Evolutionary conservation across 2,888 invertebrate genomes (phyloP).

Genomic region (Endotricha flammealis): DNA sequence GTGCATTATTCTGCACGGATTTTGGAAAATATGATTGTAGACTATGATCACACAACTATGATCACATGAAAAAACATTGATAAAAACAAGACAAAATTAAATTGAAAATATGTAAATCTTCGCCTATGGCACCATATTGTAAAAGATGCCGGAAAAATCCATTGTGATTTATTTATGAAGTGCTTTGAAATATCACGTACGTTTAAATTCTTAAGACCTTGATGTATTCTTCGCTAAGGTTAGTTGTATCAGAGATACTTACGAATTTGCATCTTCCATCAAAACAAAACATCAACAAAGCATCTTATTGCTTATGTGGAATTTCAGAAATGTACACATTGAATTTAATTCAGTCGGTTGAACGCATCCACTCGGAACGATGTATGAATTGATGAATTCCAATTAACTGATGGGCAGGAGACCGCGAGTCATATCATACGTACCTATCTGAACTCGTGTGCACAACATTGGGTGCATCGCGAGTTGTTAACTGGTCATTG

Average conservation of each 20-base stretch:
- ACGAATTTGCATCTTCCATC: too few relatives aligned
- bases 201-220: constrained; percentile 36
- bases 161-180: constrained; percentile 46
- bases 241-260: not conserved
- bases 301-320: not conserved
- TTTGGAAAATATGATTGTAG: too few relatives aligned
- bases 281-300: too few relatives aligned
- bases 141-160: constrained; percentile 22
- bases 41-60: too few relatives aligned
- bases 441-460: constrained; percentile 32
- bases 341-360: constrained; percentile 15
- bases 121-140: too few relatives aligned
- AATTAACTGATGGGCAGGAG: constrained; percentile 38
- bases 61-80: too few relatives aligned
- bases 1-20: too few relatives aligned
- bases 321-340: constrained; percentile 2
- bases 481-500: constrained; percentile 44
- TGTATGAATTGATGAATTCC: constrained; percentile 43
- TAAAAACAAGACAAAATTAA: too few relatives aligned
- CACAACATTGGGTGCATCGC: constrained; percentile 37
- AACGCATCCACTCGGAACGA: constrained; percentile 10
- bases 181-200: constrained; percentile 24
- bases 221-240: not conserved
- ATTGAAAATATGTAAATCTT: too few relatives aligned
- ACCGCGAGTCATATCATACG: constrained; percentile 19